phyloP scores from a whole-genome alignment of 2,113 vertebrate species.

The Caretta caretta region DNA sequence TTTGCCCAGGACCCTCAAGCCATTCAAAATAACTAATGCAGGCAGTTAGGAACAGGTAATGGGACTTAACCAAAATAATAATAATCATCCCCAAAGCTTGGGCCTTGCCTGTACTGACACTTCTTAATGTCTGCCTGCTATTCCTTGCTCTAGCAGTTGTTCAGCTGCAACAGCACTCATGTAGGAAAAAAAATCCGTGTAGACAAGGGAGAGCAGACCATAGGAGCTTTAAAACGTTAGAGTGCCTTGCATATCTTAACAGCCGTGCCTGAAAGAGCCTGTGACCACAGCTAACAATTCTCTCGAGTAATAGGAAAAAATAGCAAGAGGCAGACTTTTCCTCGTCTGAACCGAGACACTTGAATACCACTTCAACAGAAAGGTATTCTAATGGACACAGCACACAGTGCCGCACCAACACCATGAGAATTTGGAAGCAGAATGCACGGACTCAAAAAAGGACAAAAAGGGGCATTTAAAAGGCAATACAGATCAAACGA shows the following conservation, averaged over 20 bases:
- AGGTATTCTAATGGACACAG: background rate
- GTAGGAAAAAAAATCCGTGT: slow-evolving; percentile 3
- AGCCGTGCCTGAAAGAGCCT: background rate
- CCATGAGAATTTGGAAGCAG: background rate
- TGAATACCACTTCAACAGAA: background rate
- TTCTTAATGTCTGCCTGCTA: background rate
- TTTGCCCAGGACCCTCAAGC: background rate
- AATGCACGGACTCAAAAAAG: background rate
- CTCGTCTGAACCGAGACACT: background rate
- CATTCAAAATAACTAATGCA: background rate
- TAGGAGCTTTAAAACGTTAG: background rate
- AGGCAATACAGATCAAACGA: background rate
- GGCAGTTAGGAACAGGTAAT: background rate
- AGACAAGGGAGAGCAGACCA: background rate
- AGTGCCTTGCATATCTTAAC: background rate
- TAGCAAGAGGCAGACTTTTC: background rate
- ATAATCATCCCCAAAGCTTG: background rate
- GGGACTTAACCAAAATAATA: background rate
- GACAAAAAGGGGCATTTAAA: background rate
- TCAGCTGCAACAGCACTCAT: background rate
- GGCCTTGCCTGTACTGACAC: background rate
- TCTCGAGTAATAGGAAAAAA: background rate
- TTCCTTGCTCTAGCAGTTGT: background rate
- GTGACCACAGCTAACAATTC: background rate
- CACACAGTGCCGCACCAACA: background rate